Evolutionary conservation across 2,888 invertebrate genomes (phyloP), one percentile per base, ranked within the genome.

Genomic region (Amphipoea lucens): DNA sequence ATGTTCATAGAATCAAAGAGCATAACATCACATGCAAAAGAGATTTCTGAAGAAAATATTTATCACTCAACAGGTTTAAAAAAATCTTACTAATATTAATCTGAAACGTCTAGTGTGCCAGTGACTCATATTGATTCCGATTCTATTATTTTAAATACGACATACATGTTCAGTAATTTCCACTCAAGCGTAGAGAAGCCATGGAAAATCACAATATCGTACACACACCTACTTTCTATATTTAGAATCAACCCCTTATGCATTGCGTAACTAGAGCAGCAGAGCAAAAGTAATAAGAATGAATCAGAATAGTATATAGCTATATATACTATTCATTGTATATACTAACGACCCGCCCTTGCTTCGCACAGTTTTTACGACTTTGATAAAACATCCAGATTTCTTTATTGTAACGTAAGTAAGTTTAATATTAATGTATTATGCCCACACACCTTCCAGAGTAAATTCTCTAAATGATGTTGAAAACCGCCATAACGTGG

Each of bases 241-340:
- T 84, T 74, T 84, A 89, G 70, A 84, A 67, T 48, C 77, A 82
- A 89, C 86, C 82, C 86, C 65, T 86, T 76, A 70, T 62, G 62
- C 20, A 68, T 79, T 72, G 57, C 73, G 77, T 70, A 77, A 79
- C 62, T 29, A 71, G 14, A 63, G 40, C 70, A 69, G 23, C 48
- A 23, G 54, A 63, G 81, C 29, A 68, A 57, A 57, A 54, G 17
- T 51, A 70, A 84, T 45, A 72, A 85, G 0, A 81, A 85, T 23
- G 14, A 11, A n/a, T n/a, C n/a, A n/a, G n/a, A n/a, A 62, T 66
- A 40, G 9, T 60, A 6, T 20, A 62, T 14, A 29, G 14, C 62
- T 6, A 57, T 60, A n/a, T 60, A 63, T 63, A 63, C 62, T 17
- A 62, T 62, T 62, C 14, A 62, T 29, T 17, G 17, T 17, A 29